Conservation (phyloP, 2,113 vertebrate species). For the Gallinago paraguaiae region DNA sequence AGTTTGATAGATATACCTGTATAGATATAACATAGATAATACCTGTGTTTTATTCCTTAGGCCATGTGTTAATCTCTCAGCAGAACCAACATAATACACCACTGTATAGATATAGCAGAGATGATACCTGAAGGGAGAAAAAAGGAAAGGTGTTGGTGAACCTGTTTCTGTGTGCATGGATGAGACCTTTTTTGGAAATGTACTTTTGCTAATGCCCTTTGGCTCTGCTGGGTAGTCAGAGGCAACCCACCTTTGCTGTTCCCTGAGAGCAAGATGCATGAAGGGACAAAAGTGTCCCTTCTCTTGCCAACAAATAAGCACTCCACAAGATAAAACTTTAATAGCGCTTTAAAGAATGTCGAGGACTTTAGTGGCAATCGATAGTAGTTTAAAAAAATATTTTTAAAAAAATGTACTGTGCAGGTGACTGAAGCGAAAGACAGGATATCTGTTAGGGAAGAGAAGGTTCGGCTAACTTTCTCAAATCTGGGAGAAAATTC, state of each 20-base stretch:
- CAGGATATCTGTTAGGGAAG: neutral
- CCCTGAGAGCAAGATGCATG: neutral
- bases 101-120: neutral
- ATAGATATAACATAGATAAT: neutral
- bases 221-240: neutral
- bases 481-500: conserved; percentile 22
- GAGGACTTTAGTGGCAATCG: neutral
- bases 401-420: neutral
- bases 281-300: neutral
- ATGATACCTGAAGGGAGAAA: fast-evolving
- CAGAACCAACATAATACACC: no score
- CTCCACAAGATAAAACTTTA: neutral
- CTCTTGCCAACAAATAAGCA: neutral
- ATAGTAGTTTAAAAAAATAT: conserved; percentile 4
- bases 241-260: neutral
- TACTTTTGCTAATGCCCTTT: neutral
- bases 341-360: conserved; percentile 6
- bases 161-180: neutral
- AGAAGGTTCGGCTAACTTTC: neutral
- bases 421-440: neutral
- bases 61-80: no score
- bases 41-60: no score
- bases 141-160: neutral
- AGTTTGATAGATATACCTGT: neutral
- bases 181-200: neutral